Evolutionary conservation across 1,140 invertebrate genomes (phyloP).

Genomic region (Drosophila ercepeae): DNA sequence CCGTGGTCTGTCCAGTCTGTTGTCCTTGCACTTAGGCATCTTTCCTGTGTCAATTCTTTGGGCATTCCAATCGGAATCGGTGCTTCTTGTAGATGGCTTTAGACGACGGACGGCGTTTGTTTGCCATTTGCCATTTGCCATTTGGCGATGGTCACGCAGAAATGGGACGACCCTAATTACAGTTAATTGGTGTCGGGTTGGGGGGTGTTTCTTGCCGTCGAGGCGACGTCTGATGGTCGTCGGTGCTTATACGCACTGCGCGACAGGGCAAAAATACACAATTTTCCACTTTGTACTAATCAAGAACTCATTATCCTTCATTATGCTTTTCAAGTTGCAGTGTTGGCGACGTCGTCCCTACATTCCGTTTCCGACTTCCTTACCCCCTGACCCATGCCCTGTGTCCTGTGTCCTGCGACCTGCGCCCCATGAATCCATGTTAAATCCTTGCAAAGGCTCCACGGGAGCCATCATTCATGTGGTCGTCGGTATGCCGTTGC

Average conservation of each 20-base stretch:
- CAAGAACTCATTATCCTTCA: constrained; percentile 75
- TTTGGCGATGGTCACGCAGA: constrained; percentile 37
- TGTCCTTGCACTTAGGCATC: constrained; percentile 22
- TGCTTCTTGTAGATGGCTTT: neutral
- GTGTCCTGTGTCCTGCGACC: no score
- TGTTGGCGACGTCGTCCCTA: constrained; percentile 33
- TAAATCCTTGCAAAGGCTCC: constrained; percentile 13
- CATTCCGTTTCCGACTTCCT: neutral
- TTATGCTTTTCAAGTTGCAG: constrained; percentile 69
- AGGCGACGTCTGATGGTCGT: neutral
- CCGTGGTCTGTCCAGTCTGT: neutral
- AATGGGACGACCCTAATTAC: constrained; percentile 60
- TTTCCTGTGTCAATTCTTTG: constrained; percentile 1
- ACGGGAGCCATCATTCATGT: constrained; percentile 55
- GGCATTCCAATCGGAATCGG: neutral
- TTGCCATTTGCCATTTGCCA: constrained; percentile 17
- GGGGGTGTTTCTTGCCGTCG: neutral
- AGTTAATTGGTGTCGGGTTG: constrained; percentile 56
- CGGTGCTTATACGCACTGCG: constrained; percentile 35
- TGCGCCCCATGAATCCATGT: neutral
- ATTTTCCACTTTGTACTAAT: constrained; percentile 76
- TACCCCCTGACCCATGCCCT: no score
- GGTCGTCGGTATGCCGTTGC: no score
- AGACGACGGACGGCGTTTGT: neutral
- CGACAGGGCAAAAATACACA: constrained; percentile 65